Conservation (phyloP, 2,888 invertebrate genomes). For the Sesia bembeciformis region DNA sequence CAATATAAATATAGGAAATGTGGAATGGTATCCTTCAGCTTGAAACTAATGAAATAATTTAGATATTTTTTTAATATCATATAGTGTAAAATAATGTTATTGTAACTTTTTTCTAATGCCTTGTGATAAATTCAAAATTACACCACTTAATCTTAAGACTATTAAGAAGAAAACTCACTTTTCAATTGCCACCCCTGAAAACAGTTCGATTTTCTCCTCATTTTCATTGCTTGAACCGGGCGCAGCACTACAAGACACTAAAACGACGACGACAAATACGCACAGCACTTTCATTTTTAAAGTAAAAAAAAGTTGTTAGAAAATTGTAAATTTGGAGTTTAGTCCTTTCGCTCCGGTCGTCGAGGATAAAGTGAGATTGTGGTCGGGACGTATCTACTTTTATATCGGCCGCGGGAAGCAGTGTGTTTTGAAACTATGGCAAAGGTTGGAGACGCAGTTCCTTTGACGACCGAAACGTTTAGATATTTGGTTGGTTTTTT, state of each 20-base stretch:
- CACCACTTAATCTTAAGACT: background rate
- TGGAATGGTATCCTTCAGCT: no score
- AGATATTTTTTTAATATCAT: no score
- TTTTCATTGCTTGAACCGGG: conserved; percentile 38
- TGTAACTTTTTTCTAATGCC: no score
- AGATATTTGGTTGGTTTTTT: background rate
- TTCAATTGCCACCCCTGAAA: conserved; percentile 62
- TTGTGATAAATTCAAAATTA: no score
- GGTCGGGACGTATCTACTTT: conserved; percentile 30
- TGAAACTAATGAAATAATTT: no score
- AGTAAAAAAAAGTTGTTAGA: conserved; percentile 6
- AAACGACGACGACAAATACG: conserved; percentile 35
- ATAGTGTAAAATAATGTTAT: no score
- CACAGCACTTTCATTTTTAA: conserved; percentile 53
- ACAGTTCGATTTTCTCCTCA: conserved; percentile 48
- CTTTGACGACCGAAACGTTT: background rate
- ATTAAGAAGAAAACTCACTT: conserved; percentile 35
- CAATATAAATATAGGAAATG: no score
- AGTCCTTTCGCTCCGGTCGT: conserved; percentile 31
- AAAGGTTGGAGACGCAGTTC: conserved; percentile 11
- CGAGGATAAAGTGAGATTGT: conserved; percentile 47
- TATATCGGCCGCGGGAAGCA: conserved; percentile 30
- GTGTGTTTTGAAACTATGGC: conserved; percentile 17
- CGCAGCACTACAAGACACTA: conserved; percentile 49
- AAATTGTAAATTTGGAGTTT: conserved; percentile 5